Percentiles rank a stretch among this genome's conserved stretches.
phyloP scores from a whole-genome alignment of 2,113 vertebrate genomes.

The Candoia aspera region DNA sequence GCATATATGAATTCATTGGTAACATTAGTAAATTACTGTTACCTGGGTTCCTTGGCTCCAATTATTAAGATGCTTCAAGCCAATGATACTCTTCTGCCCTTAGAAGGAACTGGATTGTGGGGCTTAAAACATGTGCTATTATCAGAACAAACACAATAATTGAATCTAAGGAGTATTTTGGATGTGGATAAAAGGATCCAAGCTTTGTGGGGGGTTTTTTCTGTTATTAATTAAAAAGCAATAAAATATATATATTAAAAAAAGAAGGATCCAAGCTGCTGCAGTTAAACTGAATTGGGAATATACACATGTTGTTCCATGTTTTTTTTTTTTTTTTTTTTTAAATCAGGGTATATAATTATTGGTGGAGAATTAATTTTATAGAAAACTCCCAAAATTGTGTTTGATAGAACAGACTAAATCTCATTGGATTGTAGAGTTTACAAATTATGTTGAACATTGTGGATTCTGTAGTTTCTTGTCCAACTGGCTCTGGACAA shows the following conservation, averaged over 20 bases:
- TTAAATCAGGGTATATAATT: background rate
- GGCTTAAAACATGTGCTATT: background rate
- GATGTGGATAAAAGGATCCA: background rate
- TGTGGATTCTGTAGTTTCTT: background rate
- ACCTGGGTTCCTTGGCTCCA: background rate
- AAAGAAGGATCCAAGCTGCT: background rate
- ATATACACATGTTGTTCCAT: background rate
- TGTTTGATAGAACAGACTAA: background rate
- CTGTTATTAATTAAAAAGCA: too few species aligned
- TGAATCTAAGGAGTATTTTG: background rate
- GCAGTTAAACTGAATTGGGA: background rate
- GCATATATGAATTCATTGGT: background rate
- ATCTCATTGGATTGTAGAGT: background rate
- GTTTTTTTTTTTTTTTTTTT: too few species aligned
- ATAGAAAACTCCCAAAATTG: background rate
- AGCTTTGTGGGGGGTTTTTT: background rate
- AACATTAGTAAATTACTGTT: background rate
- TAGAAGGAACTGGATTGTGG: background rate
- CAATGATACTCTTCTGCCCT: background rate
- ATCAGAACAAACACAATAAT: background rate
- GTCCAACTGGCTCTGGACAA: background rate
- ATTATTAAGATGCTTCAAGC: background rate
- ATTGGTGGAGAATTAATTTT: background rate
- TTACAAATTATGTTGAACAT: background rate
- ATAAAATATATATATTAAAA: too few species aligned